Evolutionary conservation across 2,797 vertebrate genomes (phyloP).

Genomic region (Huso huso): DNA sequence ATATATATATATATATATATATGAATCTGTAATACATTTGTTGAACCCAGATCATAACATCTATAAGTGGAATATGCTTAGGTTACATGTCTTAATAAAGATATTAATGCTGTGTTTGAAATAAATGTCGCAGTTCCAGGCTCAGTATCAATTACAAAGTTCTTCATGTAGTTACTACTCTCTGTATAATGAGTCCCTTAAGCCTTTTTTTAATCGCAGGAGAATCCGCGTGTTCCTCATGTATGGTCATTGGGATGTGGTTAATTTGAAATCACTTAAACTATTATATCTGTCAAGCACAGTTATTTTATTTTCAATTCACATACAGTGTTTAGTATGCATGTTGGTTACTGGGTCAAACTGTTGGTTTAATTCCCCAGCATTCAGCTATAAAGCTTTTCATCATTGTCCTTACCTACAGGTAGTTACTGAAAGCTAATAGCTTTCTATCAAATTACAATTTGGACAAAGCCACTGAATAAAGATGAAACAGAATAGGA

Average conservation of each 20-base stretch:
- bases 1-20: too few species aligned
- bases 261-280: constrained; percentile 84
- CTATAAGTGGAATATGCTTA: too few species aligned
- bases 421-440: constrained; percentile 38
- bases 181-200: constrained; percentile 76
- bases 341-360: constrained; percentile 60
- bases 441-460: constrained; percentile 28
- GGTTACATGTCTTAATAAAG: too few species aligned
- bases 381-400: constrained; percentile 39
- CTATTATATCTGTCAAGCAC: constrained; percentile 74
- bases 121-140: constrained; percentile 62
- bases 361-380: constrained; percentile 58
- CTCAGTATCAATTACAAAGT: constrained; percentile 71
- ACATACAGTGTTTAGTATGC: constrained; percentile 59
- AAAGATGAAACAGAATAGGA: not conserved
- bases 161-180: constrained; percentile 64
- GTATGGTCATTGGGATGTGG: constrained; percentile 68
- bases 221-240: constrained; percentile 65
- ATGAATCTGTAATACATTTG: too few species aligned
- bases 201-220: constrained; percentile 69
- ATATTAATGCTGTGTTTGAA: constrained; percentile 29
- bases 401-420: constrained; percentile 33
- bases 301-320: constrained; percentile 74
- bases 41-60: too few species aligned
- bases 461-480: not conserved